Percentiles rank a stretch among this genome's conserved stretches.
phyloP scores from a whole-genome alignment of 2,888 invertebrate species.

The Eurytoma californica region DNA sequence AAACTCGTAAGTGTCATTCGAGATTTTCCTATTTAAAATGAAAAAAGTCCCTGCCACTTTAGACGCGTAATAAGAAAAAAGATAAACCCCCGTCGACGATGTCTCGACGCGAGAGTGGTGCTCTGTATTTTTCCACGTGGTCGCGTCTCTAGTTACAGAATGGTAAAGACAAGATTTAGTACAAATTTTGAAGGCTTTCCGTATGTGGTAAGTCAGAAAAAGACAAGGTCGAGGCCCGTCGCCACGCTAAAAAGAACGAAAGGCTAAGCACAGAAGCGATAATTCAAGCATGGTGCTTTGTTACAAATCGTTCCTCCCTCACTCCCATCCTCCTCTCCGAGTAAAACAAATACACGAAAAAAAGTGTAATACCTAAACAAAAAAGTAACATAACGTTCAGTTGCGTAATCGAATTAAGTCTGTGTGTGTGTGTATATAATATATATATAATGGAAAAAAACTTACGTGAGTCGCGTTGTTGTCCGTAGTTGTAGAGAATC shows the following conservation, averaged over 20 bases:
- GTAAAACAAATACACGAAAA: conserved; percentile 33
- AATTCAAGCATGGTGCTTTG: conserved; percentile 48
- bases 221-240: conserved; percentile 24
- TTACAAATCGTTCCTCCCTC: conserved; percentile 30
- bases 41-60: conserved; percentile 43
- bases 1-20: conserved; percentile 48
- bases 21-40: conserved; percentile 48
- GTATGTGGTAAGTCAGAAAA: conserved; percentile 32
- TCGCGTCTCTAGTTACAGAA: conserved; percentile 49
- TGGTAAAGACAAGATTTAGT: conserved; percentile 52
- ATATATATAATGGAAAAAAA: conserved; percentile 44
- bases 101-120: conserved; percentile 37
- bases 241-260: conserved; percentile 35
- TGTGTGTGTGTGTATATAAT: conserved; percentile 49
- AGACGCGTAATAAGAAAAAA: conserved; percentile 42
- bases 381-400: conserved; percentile 45
- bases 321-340: conserved; percentile 34
- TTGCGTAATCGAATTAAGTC: conserved; percentile 48
- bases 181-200: conserved; percentile 44
- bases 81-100: conserved; percentile 38
- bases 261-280: conserved; percentile 39
- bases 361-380: conserved; percentile 27
- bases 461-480: conserved; percentile 37
- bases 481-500: conserved; percentile 29
- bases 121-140: conserved; percentile 54